Evolutionary conservation across 23 tunicate genomes (phyloP), one percentile per base, ranked within the genome.

Genomic region (Pegea sp.): DNA sequence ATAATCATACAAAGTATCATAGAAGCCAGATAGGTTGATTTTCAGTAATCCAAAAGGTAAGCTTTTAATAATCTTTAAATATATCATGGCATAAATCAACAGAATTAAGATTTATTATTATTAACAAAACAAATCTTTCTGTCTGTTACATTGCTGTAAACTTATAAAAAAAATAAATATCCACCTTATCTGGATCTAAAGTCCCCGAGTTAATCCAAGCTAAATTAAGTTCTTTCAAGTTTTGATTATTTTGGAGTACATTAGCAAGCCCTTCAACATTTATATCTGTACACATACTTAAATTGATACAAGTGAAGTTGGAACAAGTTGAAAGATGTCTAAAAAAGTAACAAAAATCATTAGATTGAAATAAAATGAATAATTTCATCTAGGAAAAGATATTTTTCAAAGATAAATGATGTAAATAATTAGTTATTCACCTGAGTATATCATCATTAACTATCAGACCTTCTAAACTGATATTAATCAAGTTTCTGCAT

Each of bases 11-110:
- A 84, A 27, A 5, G 95, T 74, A 55, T 74, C 69, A 7, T 75
- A 84, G 34, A 84, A 84, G 4, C 95, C 95, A 3, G 76, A 64
- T 32, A 84, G 49, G 62, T 84, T 84, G 1, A 84, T 44, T 5
- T 56, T 72, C 7, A 64, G 57, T 34, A 84, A 22, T 4, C 42
- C 48, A 18, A 59, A 23, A 3, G 95, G 95, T 18, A 84, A 54
- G 31, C 26, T 57, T 28, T 58, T 25, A 56, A 84, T 34, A 5
- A 84, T 61, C 95, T 84, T 44, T 18, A 60, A 66, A 44, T 13
- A 56, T 23, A 24, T 7, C 7, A 24, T 56, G 8, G 13, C 5
- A 6, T 7, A 25, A 56, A 24, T 56, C 6, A 50, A 6, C 20
- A 13, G 22, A 21, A 6, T 20, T 50, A 50, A 18, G n/a, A n/a